phyloP scores from a whole-genome alignment of 1,140 invertebrate genomes.

The Arion vulgaris region DNA sequence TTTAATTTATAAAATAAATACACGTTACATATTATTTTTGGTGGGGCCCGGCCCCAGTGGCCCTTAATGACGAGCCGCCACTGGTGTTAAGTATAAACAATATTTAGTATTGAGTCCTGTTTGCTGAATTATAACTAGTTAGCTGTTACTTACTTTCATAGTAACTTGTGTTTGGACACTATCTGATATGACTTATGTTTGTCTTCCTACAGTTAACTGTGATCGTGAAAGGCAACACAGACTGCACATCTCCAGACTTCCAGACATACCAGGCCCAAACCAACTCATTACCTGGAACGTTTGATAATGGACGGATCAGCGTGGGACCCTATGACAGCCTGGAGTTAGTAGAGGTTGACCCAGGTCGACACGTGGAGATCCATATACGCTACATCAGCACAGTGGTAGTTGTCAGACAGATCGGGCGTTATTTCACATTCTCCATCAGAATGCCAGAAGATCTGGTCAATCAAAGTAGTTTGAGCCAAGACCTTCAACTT shows the following conservation, averaged over 20 bases:
- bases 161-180: no score
- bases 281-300: constrained; percentile 65
- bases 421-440: constrained; percentile 75
- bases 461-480: constrained; percentile 62
- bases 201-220: constrained; percentile 74
- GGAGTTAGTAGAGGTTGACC: constrained; percentile 53
- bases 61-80: no score
- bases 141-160: no score
- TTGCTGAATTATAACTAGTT: no score
- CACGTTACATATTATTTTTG: no score
- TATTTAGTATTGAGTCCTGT: no score
- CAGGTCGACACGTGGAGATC: constrained; percentile 74
- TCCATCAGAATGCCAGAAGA: constrained; percentile 75
- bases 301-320: constrained; percentile 61
- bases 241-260: constrained; percentile 73
- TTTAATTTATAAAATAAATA: no score
- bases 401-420: constrained; percentile 74
- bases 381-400: constrained; percentile 74
- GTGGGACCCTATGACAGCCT: constrained; percentile 62
- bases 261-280: constrained; percentile 75
- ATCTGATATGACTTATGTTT: neutral
- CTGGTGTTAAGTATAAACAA: no score
- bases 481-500: constrained; percentile 72
- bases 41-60: no score
- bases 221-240: constrained; percentile 74